Evolutionary conservation across 2,797 vertebrate genomes (phyloP).

Genomic region (Zalophus californianus): DNA sequence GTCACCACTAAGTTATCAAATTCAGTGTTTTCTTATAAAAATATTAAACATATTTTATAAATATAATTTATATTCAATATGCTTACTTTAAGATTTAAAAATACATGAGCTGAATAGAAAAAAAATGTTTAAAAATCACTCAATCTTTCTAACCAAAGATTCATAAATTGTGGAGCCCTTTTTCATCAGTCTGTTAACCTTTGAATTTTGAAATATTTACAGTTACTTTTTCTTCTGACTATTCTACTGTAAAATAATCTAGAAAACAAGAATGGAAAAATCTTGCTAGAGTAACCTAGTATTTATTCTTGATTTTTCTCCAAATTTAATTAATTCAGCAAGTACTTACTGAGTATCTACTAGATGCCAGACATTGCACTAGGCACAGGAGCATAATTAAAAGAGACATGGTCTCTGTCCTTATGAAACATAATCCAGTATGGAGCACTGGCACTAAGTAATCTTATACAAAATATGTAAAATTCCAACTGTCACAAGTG

Average conservation of each 20-base stretch:
- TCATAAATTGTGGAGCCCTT: conserved; percentile 11
- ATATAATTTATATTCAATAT: background rate
- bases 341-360: background rate
- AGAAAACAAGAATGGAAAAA: conserved; percentile 1
- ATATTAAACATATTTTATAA: conserved; percentile 37
- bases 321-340: conserved; percentile 21
- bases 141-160: conserved; percentile 8
- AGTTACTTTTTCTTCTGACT: conserved; percentile 26
- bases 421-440: background rate
- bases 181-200: background rate
- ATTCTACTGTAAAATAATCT: conserved; percentile 23
- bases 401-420: background rate
- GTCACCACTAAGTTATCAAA: conserved; percentile 33
- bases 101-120: background rate
- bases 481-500: background rate
- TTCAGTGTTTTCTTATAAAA: conserved; percentile 10
- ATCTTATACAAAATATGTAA: background rate
- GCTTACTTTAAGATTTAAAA: background rate
- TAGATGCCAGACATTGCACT: background rate
- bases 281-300: background rate
- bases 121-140: background rate
- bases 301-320: conserved; percentile 21
- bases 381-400: background rate
- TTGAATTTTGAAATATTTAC: conserved; percentile 39
- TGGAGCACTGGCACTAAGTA: background rate